Evolutionary conservation across 2,797 vertebrate species (phyloP), one percentile per base, ranked within the genome.

Genomic region (Enteromius radiatus): DNA sequence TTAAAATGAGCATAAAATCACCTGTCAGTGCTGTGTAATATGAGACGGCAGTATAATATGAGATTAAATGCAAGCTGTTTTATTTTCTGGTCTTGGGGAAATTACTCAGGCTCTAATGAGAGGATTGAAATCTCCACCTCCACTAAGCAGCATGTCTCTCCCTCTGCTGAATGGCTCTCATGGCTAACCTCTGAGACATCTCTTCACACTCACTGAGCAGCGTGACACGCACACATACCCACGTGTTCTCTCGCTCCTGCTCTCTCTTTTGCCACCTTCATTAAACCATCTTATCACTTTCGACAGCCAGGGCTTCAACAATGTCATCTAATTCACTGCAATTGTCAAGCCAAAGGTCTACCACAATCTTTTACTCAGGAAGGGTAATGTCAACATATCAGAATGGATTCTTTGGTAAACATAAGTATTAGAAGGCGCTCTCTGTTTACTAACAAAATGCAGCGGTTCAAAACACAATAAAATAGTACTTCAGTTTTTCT

Each of bases 271-370:
- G 56, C 28, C 43, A 41, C 59, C 61, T 75, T 86, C 86, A 86
- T 89, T 84, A 80, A 78, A 80, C 69, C 82, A 87, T 82, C 84
- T 89, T 80, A 90, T 88, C 85, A 87, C 81, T 78, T n/a, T 71
- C 82, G 84, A 88, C 84, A 88, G 82, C 70, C 82, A 64, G 76
- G 74, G 45, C 75, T 89, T 86, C 76, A 84, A 65, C 26, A 56
- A 84, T 89, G 81, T 81, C 82, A 81, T 74, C 83, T 89, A 89
- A 92, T 92, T 90, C 86, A 59, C 54, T 5, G 54, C 54, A 89
- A 88, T 80, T 89, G 86, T 83, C 77, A 89, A 81, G 85, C 52
- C 83, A 17, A 26, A 69, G 81, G 86, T 83, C 73, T 65, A 63
- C 63, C 68, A 84, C 21, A 28, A 81, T 65, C 64, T 78, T 80